Conservation (phyloP, 1,140 invertebrate genomes). For the Drusus annulatus region DNA sequence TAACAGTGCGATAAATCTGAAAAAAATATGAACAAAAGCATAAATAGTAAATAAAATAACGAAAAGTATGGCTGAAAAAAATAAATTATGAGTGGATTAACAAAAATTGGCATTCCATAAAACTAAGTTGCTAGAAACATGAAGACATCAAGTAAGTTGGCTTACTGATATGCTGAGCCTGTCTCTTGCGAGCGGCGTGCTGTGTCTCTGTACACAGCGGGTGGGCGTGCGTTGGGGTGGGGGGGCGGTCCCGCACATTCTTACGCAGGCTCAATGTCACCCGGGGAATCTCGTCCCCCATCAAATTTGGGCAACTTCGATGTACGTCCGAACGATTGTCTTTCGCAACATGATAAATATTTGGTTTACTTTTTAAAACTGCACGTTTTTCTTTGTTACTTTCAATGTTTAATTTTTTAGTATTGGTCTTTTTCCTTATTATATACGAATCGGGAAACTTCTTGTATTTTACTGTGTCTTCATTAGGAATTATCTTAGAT, state of each 20-base stretch:
- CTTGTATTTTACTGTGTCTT: conserved; percentile 42
- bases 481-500: conserved; percentile 25
- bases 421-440: conserved; percentile 49
- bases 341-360: conserved; percentile 8
- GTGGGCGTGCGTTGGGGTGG: conserved; percentile 31
- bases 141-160: conserved; percentile 26
- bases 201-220: conserved; percentile 31
- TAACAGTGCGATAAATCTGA: conserved; percentile 34
- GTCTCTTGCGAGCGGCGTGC: conserved; percentile 18
- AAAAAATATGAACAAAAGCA: too few relatives aligned
- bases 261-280: conserved; percentile 42
- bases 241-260: conserved; percentile 20
- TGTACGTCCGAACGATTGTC: conserved; percentile 13
- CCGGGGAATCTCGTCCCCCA: conserved; percentile 28
- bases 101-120: conserved; percentile 42
- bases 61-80: conserved; percentile 37
- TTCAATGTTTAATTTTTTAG: neutral
- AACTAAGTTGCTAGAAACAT: conserved; percentile 22
- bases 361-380: neutral
- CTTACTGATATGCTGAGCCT: conserved; percentile 53
- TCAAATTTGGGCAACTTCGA: conserved; percentile 56
- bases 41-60: conserved; percentile 16
- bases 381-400: neutral
- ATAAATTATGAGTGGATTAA: neutral
- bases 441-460: conserved; percentile 58